Conservation (phyloP, 2,797 vertebrate genomes). For the Heteromormyrus szaboi region DNA sequence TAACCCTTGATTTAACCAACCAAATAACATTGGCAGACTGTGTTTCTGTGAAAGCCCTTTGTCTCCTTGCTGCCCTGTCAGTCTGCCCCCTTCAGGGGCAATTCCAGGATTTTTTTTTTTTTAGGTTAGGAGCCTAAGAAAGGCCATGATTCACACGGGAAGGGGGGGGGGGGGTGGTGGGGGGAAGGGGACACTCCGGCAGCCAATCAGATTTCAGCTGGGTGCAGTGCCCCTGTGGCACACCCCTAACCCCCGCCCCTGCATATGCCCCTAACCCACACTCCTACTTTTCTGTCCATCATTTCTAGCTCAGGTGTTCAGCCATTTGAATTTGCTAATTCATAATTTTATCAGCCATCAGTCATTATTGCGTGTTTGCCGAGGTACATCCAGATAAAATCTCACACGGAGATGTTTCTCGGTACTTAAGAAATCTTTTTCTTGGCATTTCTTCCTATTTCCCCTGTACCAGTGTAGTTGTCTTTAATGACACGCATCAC, state of each 20-base stretch:
- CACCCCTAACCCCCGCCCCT: not conserved
- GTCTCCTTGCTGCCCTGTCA: not conserved
- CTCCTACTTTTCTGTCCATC: not conserved
- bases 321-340: not conserved
- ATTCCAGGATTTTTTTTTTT: not conserved
- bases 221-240: not conserved
- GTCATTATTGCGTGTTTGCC: not conserved
- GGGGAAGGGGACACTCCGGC: not conserved
- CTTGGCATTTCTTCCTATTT: not conserved
- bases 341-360: not conserved
- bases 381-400: not conserved
- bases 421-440: not conserved
- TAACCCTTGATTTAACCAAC: conserved; percentile 7
- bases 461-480: not conserved
- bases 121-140: not conserved
- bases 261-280: not conserved
- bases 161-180: too few species aligned
- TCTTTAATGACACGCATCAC: not conserved
- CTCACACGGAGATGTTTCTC: not conserved
- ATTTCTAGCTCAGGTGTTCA: not conserved
- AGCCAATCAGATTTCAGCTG: not conserved
- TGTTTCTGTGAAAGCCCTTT: not conserved
- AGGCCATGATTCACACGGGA: not conserved
- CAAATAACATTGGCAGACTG: not conserved
- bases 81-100: not conserved